These are phyloP conservation scores for Heliopora coerulea DNA, from an alignment of 92 coral and sea anemone genomes.

Conservation along the genomic window DNA sequence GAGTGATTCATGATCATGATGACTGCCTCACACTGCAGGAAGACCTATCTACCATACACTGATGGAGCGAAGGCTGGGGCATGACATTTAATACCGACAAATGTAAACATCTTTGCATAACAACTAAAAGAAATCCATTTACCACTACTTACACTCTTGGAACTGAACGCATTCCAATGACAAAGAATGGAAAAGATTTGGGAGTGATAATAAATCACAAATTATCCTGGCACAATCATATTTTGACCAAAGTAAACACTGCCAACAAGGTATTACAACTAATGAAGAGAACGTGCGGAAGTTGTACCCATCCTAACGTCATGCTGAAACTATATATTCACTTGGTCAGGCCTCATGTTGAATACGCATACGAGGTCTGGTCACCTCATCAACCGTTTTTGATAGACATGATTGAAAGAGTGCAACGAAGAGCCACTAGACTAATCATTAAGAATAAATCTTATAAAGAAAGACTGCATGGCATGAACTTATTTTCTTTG, in stretches of 20 bases:
- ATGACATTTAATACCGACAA: conserved; percentile 41
- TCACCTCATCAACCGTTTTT: conserved; percentile 44
- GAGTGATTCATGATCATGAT: conserved; percentile 7
- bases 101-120: conserved; percentile 49
- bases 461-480: conserved; percentile 36
- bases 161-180: conserved; percentile 1
- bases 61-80: conserved; percentile 52
- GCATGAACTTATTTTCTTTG: conserved; percentile 38
- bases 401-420: conserved; percentile 26
- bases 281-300: conserved; percentile 34
- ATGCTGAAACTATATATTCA: neutral
- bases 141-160: conserved; percentile 33
- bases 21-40: conserved; percentile 33
- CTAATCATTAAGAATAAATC: conserved; percentile 20
- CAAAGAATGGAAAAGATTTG: conserved; percentile 46
- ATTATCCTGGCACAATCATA: conserved; percentile 43
- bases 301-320: neutral
- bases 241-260: conserved; percentile 39
- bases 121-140: conserved; percentile 42
- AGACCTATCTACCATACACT: conserved; percentile 17
- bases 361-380: conserved; percentile 41
- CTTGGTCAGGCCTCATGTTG: conserved; percentile 7
- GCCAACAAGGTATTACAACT: conserved; percentile 40
- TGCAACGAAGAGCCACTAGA: conserved; percentile 28
- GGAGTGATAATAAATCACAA: conserved; percentile 38